phyloP scores from a whole-genome alignment of 1,140 invertebrate genomes.

The Apis florea region DNA sequence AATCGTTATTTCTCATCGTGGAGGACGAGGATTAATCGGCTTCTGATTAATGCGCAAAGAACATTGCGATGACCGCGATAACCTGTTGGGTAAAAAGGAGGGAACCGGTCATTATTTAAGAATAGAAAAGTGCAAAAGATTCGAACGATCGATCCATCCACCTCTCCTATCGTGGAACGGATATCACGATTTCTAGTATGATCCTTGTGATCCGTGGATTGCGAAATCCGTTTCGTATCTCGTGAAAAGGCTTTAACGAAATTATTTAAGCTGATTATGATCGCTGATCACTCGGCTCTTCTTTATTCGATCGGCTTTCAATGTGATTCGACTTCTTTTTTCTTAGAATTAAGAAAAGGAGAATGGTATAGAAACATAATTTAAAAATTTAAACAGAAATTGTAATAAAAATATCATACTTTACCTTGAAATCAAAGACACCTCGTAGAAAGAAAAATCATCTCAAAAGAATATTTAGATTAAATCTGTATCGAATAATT shows the following conservation, averaged over 20 bases:
- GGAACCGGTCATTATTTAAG: slow-evolving; percentile 22
- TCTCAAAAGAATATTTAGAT: too few relatives aligned
- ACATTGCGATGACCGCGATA: slow-evolving; percentile 48
- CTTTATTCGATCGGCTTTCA: neutral
- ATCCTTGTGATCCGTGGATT: neutral
- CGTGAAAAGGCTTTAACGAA: slow-evolving; percentile 35
- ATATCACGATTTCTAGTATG: neutral
- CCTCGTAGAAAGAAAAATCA: too few relatives aligned
- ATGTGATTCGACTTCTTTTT: too few relatives aligned
- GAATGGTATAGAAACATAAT: too few relatives aligned
- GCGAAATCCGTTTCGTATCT: neutral
- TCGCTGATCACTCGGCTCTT: slow-evolving; percentile 41
- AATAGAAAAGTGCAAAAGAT: slow-evolving; percentile 21
- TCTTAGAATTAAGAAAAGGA: too few relatives aligned
- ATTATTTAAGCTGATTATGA: slow-evolving; percentile 43
- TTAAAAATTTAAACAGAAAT: too few relatives aligned
- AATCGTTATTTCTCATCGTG: slow-evolving; percentile 35
- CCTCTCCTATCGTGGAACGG: neutral
- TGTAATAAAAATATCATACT: too few relatives aligned
- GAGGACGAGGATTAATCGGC: slow-evolving; percentile 53
- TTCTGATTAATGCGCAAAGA: slow-evolving; percentile 51
- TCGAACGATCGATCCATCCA: neutral
- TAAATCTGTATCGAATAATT: too few relatives aligned
- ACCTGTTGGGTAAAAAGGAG: slow-evolving; percentile 18
- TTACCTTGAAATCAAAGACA: too few relatives aligned